Base-by-base conservation (phyloP, 2,113 vertebrate genomes). In the Neotoma lepida region DNA sequence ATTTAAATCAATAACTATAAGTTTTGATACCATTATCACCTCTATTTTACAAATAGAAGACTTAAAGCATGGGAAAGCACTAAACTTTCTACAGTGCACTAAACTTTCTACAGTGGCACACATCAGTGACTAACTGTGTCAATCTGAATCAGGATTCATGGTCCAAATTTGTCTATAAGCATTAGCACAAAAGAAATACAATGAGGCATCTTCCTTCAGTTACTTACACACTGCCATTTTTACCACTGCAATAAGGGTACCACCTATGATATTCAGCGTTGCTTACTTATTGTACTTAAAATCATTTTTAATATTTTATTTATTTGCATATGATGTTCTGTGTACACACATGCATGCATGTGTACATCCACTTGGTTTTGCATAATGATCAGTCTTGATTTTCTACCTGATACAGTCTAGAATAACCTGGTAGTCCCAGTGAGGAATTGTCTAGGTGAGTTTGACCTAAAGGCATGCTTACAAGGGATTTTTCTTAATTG, bases 1-100 rank as follows among this genome's bases (percentile, higher is more conserved):
- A 68, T 80, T 93, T 88, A 81, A 88, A 90, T 73, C 14, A 90
- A 51, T 46, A 93, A 51, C 12, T 88, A 33, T 66, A 51, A 68
- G 63, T 2, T 46, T 87, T 87, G 9, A n/a, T 51, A 66, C 22
- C 39, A n/a, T 7, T 86, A 2, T 58, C 13, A 74, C 9, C 13
- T 92, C 13, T 44, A 85, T 49, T 84, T 89, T 92, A 77, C 15
- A 89, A 7, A 78, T 74, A 78, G n/a, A 35, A 26, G 54, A 89
- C 63, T 13, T 41, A 20, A 86, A 68, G 30, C 58, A 56, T 61
- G 26, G 18, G 58, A 54, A 86, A 74, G 3, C 90, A 89, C 18
- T 10, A 28, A n/a, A 87, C 39, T 54, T 89, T 6, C 5, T 14
- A 9, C 13, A 78, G 9, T 51, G 30, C 90, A 89, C 18, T 10